Conservation (phyloP, 1,140 invertebrate genomes). For the Drosophila busckii region DNA sequence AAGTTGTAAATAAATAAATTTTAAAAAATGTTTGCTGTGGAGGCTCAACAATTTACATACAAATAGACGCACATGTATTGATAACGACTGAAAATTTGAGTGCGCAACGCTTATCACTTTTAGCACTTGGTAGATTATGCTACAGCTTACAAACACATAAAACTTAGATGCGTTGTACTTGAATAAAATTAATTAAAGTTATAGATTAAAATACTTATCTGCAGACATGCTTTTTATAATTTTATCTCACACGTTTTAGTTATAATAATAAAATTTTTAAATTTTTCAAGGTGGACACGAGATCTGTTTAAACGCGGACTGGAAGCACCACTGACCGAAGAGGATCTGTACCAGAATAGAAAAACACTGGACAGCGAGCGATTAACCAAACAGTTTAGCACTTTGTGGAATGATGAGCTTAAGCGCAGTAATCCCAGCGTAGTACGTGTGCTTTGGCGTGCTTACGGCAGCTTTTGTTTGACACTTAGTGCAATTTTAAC, state of each 20-base stretch:
- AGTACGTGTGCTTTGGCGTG: slow-evolving; percentile 79
- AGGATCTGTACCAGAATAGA: slow-evolving; percentile 80
- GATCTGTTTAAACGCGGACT: slow-evolving; percentile 79
- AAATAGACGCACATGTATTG: not conserved
- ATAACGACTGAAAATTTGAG: slow-evolving; percentile 7
- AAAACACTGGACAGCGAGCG: slow-evolving; percentile 61
- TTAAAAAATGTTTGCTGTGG: too few species aligned
- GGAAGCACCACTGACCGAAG: slow-evolving; percentile 78
- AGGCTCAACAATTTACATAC: slow-evolving; percentile 13
- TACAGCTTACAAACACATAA: too few species aligned
- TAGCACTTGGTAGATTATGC: too few species aligned
- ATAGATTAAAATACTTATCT: too few species aligned
- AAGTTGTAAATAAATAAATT: too few species aligned
- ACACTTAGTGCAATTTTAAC: too few species aligned
- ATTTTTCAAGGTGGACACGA: slow-evolving; percentile 77
- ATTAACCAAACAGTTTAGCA: slow-evolving; percentile 60
- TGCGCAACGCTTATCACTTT: not conserved
- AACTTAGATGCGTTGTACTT: too few species aligned
- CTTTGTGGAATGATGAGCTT: slow-evolving; percentile 64
- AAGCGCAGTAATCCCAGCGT: slow-evolving; percentile 80
- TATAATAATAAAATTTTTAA: not conserved
- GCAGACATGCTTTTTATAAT: too few species aligned
- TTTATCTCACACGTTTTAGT: not conserved
- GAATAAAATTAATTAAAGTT: too few species aligned
- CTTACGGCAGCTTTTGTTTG: too few species aligned